phyloP scores from a whole-genome alignment of 1,140 invertebrate genomes.

The Charaxes varanes region DNA sequence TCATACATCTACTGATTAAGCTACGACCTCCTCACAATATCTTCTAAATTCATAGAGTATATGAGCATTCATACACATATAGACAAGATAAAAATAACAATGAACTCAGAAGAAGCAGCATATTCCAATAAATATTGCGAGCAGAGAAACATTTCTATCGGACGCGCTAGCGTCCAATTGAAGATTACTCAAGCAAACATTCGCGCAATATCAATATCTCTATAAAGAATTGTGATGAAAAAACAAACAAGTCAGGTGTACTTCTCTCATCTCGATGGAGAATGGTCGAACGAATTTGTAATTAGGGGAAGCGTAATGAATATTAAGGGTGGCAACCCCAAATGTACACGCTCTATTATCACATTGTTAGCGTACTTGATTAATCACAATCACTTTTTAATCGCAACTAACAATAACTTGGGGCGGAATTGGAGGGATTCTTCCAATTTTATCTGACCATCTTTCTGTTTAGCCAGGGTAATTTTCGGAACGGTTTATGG shows the following conservation, averaged over 20 bases:
- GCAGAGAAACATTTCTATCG: constrained; percentile 35
- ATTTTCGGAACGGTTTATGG: too few species aligned
- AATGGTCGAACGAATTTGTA: constrained; percentile 49
- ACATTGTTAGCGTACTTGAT: constrained; percentile 52
- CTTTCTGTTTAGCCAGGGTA: too few species aligned
- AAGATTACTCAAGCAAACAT: constrained; percentile 38
- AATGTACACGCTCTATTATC: constrained; percentile 30
- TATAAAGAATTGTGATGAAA: constrained; percentile 54
- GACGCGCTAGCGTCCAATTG: constrained; percentile 35
- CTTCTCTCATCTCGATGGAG: constrained; percentile 38
- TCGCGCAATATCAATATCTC: constrained; percentile 55
- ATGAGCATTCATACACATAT: too few species aligned
- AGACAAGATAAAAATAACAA: too few species aligned
- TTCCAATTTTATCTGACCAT: too few species aligned
- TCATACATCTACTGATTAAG: too few species aligned
- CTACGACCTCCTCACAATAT: too few species aligned
- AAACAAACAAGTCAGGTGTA: constrained; percentile 60
- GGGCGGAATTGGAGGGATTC: constrained; percentile 18
- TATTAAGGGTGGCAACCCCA: constrained; percentile 60
- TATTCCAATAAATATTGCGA: too few species aligned
- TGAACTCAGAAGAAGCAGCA: too few species aligned
- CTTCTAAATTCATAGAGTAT: too few species aligned
- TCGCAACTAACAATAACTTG: constrained; percentile 34
- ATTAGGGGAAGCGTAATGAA: constrained; percentile 66
- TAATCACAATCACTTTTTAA: constrained; percentile 54